A percentile compares a stretch with the other conserved stretches of the same genome.
Evolutionary conservation across 2,113 vertebrate species (phyloP).

Genomic region (Piprites chloris): DNA sequence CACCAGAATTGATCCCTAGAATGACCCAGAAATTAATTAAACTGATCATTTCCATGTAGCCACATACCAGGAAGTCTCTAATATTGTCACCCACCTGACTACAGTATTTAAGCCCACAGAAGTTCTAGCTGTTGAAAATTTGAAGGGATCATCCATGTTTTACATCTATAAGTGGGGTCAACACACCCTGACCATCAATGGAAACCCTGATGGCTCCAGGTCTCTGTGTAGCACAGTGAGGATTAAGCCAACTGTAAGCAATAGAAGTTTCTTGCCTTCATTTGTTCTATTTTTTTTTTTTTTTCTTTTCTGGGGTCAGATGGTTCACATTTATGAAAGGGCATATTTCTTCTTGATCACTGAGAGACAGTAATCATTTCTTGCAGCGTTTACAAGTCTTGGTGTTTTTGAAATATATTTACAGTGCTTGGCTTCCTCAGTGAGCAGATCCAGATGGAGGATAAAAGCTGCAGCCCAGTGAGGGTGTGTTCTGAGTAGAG

Average conservation of each 20-base stretch:
- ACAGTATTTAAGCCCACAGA: not conserved
- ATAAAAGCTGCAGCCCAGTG: not conserved
- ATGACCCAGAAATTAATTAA: slow-evolving; percentile 49
- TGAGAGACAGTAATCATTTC: not conserved
- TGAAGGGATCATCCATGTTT: not conserved
- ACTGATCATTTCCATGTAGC: not conserved
- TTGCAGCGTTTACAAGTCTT: not conserved
- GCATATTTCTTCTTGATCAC: not conserved
- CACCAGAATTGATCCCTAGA: not conserved
- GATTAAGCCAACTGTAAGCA: not conserved
- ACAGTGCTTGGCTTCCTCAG: not conserved
- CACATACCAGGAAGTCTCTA: not conserved
- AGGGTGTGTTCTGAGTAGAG: not conserved
- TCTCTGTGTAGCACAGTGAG: not conserved
- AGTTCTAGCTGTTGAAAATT: not conserved
- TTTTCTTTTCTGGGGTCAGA: not conserved
- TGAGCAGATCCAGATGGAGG: slow-evolving; percentile 1
- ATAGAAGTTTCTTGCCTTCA: rapidly evolving
- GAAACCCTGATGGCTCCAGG: not conserved
- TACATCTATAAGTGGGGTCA: not conserved
- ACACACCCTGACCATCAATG: not conserved
- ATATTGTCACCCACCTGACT: not conserved
- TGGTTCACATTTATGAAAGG: not conserved
- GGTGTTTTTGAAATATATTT: slow-evolving; percentile 6
- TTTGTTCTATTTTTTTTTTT: not conserved